Conservation (phyloP, 2,888 invertebrate species). For the Drosophila borborema region DNA sequence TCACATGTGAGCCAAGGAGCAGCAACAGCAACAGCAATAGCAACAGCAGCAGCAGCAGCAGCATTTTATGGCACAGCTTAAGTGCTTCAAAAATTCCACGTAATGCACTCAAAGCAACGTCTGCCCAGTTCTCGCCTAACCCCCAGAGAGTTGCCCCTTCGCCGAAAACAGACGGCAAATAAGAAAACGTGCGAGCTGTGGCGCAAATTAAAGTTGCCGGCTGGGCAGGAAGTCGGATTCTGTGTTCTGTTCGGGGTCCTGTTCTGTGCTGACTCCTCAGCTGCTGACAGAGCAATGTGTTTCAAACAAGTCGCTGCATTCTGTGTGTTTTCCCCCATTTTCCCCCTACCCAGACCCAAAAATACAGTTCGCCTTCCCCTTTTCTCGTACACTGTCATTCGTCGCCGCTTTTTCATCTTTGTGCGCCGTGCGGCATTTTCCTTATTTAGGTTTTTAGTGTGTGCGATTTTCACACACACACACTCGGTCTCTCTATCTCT, state of each 20-base stretch:
- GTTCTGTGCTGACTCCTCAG: conserved; percentile 55
- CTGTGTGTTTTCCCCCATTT: background rate
- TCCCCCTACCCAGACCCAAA: background rate
- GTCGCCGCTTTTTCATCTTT: conserved; percentile 69
- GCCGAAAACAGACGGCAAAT: conserved; percentile 68
- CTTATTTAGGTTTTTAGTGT: conserved; percentile 78
- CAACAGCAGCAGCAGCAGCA: conserved; percentile 53
- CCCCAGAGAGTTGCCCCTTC: conserved; percentile 35
- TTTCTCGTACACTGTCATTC: conserved; percentile 63
- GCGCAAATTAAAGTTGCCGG: conserved; percentile 75
- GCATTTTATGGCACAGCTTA: conserved; percentile 81
- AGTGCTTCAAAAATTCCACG: conserved; percentile 83
- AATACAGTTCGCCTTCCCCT: background rate
- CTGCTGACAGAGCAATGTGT: conserved; percentile 79
- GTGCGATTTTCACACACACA: conserved; percentile 63
- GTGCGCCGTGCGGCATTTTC: conserved; percentile 73
- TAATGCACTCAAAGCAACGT: conserved; percentile 82
- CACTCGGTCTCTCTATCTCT: background rate
- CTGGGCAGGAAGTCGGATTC: conserved; percentile 52
- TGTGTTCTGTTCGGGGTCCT: conserved; percentile 40
- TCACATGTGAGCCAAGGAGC: conserved; percentile 60
- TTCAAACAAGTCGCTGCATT: conserved; percentile 59
- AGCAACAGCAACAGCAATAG: conserved; percentile 22
- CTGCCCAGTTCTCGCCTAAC: conserved; percentile 55
- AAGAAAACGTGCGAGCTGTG: conserved; percentile 79